Percentiles rank a stretch among this genome's conserved stretches.
phyloP scores from a whole-genome alignment of 2,797 vertebrate species.

The Morelia viridis region DNA sequence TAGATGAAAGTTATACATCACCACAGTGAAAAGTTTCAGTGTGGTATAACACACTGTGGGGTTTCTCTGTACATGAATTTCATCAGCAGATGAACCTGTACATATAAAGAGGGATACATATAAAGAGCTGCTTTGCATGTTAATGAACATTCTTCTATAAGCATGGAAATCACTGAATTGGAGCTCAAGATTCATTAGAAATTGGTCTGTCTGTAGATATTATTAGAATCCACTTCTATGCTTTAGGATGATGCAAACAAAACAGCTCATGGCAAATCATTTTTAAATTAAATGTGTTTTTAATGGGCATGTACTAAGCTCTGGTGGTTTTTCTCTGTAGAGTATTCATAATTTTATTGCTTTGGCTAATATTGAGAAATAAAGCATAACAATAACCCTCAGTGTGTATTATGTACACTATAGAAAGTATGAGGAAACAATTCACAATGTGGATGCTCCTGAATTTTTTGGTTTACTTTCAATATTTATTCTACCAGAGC shows the following conservation, averaged over 20 bases:
- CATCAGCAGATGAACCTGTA: background rate
- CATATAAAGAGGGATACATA: background rate
- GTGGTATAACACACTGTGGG: background rate
- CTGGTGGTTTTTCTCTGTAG: background rate
- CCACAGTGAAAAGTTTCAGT: background rate
- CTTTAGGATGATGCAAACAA: background rate
- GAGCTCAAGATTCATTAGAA: background rate
- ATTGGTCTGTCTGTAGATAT: background rate
- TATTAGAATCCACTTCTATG: background rate
- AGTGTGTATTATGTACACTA: background rate
- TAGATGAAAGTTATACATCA: background rate
- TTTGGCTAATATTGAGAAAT: background rate
- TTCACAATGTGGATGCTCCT: background rate
- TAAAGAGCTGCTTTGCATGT: background rate
- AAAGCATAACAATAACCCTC: background rate
- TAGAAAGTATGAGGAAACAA: background rate
- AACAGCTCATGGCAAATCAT: background rate
- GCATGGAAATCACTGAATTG: background rate
- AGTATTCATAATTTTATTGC: background rate
- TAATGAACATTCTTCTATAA: background rate
- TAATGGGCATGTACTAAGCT: background rate
- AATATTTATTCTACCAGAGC: background rate
- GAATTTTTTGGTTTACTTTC: background rate
- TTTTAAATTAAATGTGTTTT: background rate
- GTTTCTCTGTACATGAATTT: background rate